Conservation (phyloP, 2,797 vertebrate species). For the Silurus aristotelis region DNA sequence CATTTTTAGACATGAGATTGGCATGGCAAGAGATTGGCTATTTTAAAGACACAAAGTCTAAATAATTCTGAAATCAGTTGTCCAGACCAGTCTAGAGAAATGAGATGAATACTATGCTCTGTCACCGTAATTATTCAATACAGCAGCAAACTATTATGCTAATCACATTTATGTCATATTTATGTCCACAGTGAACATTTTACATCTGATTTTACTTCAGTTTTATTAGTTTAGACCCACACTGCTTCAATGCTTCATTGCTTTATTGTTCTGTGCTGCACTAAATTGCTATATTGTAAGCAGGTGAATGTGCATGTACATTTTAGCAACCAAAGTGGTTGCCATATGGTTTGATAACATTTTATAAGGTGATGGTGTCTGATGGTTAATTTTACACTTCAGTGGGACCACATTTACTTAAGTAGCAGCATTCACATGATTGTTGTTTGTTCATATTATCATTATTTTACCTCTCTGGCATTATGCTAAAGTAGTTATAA, state of each 20-base stretch:
- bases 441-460: background rate
- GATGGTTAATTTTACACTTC: constrained; percentile 21
- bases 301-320: background rate
- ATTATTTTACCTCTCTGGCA: background rate
- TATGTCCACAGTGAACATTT: background rate
- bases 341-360: constrained; percentile 17
- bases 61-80: background rate
- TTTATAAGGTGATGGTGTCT: background rate
- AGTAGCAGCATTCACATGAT: constrained; percentile 3
- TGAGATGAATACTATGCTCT: background rate
- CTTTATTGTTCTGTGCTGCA: background rate
- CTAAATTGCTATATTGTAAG: background rate
- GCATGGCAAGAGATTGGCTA: background rate
- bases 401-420: constrained; percentile 1
- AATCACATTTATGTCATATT: background rate
- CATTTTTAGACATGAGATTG: background rate
- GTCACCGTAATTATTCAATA: background rate
- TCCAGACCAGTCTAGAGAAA: background rate
- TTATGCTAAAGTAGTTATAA: background rate
- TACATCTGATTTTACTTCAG: background rate
- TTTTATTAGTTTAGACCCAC: background rate
- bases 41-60: background rate
- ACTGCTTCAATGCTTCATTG: too few relatives aligned
- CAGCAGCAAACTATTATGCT: background rate
- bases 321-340: background rate